Conservation (phyloP, 2,797 vertebrate species). For the Mastacembelus armatus region DNA sequence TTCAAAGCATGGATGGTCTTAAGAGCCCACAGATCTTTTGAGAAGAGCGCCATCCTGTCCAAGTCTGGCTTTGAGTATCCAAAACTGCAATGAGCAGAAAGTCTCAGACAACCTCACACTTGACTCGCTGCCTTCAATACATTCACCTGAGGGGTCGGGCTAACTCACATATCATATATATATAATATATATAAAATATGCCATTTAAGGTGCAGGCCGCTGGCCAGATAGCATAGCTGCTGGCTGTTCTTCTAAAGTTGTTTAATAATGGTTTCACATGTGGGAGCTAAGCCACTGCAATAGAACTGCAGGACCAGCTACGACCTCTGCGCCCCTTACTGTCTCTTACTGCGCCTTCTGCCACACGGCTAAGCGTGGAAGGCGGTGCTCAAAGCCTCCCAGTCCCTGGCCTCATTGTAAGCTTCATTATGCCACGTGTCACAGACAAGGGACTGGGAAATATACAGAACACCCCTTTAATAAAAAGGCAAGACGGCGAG, state of each 20-base stretch:
- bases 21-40: slow-evolving; percentile 20
- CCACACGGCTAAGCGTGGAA: slow-evolving; percentile 49
- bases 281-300: slow-evolving; percentile 81
- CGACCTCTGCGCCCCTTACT: slow-evolving; percentile 76
- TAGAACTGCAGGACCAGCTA: slow-evolving; percentile 86
- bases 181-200: slow-evolving; percentile 91
- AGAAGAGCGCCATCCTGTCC: slow-evolving; percentile 7
- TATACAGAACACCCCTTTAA: slow-evolving; percentile 32
- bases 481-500: slow-evolving; percentile 65
- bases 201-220: slow-evolving; percentile 80
- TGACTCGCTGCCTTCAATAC: slow-evolving; percentile 59
- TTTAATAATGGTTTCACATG: slow-evolving; percentile 36
- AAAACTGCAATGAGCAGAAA: slow-evolving; percentile 57
- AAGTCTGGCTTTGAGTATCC: slow-evolving; percentile 5
- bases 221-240: slow-evolving; percentile 79
- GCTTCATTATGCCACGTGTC: slow-evolving; percentile 65
- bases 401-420: slow-evolving; percentile 41
- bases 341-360: slow-evolving; percentile 76
- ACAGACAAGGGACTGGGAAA: slow-evolving; percentile 43
- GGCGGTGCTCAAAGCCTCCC: slow-evolving; percentile 30
- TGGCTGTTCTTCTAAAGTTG: slow-evolving; percentile 53
- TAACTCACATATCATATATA: slow-evolving; percentile 91
- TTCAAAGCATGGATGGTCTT: slow-evolving; percentile 3
- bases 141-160: slow-evolving; percentile 82
- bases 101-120: slow-evolving; percentile 56